Evolutionary conservation across 2,888 invertebrate species (phyloP).

Genomic region (Iphiclides podalirius): DNA sequence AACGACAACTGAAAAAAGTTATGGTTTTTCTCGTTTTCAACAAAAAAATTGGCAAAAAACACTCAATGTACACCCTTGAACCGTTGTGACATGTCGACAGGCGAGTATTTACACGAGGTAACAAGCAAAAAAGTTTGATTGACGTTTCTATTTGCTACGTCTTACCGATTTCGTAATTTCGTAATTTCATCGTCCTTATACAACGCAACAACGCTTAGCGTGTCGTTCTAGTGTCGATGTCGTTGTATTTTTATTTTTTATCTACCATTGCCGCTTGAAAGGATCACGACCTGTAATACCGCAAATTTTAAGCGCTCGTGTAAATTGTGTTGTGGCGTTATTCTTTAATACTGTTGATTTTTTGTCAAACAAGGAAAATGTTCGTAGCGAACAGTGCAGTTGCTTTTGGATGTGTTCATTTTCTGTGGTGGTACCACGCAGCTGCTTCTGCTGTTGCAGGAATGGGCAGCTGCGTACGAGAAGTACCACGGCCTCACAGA

Average conservation of each 20-base stretch:
- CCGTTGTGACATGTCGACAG: slow-evolving; percentile 20
- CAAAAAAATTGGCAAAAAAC: slow-evolving; percentile 3
- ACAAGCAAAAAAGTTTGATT: slow-evolving; percentile 27
- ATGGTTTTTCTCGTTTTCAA: background rate
- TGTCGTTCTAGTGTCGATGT: slow-evolving; percentile 2
- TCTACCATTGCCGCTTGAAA: background rate
- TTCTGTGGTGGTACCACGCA: too few relatives aligned
- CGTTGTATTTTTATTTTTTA: slow-evolving; percentile 1
- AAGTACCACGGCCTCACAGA: too few relatives aligned
- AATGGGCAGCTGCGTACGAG: too few relatives aligned
- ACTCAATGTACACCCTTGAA: slow-evolving; percentile 18
- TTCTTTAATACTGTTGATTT: background rate
- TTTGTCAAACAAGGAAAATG: background rate
- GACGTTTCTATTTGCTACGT: slow-evolving; percentile 25
- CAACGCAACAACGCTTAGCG: background rate
- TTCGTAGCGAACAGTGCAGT: background rate
- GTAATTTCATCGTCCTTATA: slow-evolving; percentile 2
- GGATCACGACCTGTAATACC: slow-evolving; percentile 6
- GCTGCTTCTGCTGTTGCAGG: too few relatives aligned
- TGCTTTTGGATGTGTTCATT: too few relatives aligned
- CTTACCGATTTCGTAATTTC: slow-evolving; percentile 2
- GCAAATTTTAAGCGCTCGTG: slow-evolving; percentile 1
- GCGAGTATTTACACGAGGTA: slow-evolving; percentile 17
- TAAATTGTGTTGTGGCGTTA: background rate
- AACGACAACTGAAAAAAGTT: background rate